Percentiles rank a stretch among this genome's conserved stretches.
Evolutionary conservation across 1,140 invertebrate species (phyloP).

Genomic region (Elysia chlorotica): DNA sequence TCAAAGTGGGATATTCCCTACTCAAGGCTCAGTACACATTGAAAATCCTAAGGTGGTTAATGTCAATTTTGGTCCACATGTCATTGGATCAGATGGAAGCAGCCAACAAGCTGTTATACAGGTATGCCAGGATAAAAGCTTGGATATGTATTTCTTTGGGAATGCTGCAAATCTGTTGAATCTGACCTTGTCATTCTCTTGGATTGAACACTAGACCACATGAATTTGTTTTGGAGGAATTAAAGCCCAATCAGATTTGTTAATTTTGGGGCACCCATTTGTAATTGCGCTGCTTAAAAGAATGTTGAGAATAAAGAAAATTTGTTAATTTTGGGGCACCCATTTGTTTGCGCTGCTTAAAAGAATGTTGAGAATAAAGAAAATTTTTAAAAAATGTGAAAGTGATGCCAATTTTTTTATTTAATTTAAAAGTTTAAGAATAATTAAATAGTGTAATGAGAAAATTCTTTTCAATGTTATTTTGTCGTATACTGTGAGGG

Average conservation of each 20-base stretch:
- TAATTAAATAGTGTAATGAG: too few species aligned
- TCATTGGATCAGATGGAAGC: conserved; percentile 12
- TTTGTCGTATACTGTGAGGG: too few species aligned
- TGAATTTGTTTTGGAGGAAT: neutral
- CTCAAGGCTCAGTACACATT: conserved; percentile 20
- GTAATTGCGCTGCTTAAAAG: too few species aligned
- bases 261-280: neutral
- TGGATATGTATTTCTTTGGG: neutral
- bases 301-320: too few species aligned
- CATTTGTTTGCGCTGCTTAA: too few species aligned
- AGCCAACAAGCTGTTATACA: conserved; percentile 21
- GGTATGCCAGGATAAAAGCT: neutral
- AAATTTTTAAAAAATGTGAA: too few species aligned
- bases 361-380: too few species aligned
- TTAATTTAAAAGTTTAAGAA: too few species aligned
- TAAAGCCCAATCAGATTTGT: neutral
- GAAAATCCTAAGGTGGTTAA: conserved; percentile 24
- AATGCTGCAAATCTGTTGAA: neutral
- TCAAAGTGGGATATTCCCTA: conserved; percentile 9
- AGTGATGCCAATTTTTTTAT: too few species aligned
- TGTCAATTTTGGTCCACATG: conserved; percentile 21
- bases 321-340: too few species aligned
- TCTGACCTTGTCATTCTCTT: neutral
- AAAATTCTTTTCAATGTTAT: too few species aligned
- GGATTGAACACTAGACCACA: neutral